Percentiles rank a stretch among this genome's conserved stretches.
phyloP scores from a whole-genome alignment of 92 coral and sea anemone species.

The Epizoanthus illoricatus region DNA sequence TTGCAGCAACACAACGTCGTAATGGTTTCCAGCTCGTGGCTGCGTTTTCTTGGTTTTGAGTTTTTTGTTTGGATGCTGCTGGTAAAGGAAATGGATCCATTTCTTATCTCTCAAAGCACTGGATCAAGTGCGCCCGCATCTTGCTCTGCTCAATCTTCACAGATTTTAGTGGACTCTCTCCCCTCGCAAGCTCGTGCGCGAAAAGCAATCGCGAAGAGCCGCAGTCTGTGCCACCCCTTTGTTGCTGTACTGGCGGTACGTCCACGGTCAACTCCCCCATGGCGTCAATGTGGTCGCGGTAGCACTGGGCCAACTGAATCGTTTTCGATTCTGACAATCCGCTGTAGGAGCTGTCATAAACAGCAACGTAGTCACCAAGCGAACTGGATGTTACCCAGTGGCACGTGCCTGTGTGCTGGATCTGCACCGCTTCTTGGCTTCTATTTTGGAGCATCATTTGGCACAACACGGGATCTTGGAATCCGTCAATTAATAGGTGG shows the following conservation, averaged over 20 bases:
- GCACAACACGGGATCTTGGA: constrained; percentile 44
- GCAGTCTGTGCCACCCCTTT: constrained; percentile 29
- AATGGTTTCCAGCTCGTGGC: no score
- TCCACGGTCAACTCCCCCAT: constrained; percentile 39
- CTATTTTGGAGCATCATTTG: constrained; percentile 15
- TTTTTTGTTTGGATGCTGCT: no score
- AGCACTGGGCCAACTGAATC: constrained; percentile 40
- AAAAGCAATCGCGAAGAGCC: constrained; percentile 42
- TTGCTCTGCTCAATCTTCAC: constrained; percentile 33
- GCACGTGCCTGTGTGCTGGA: constrained; percentile 32
- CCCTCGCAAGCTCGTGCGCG: constrained; percentile 52
- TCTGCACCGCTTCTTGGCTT: constrained; percentile 38
- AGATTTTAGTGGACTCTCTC: constrained; percentile 10
- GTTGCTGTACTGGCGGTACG: constrained; percentile 24
- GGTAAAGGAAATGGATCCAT: constrained; percentile 17
- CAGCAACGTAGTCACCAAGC: constrained; percentile 32
- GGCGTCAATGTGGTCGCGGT: constrained; percentile 20
- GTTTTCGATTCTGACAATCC: constrained; percentile 24
- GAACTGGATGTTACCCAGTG: constrained; percentile 49
- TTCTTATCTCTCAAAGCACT: constrained; percentile 33
- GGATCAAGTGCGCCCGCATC: constrained; percentile 30
- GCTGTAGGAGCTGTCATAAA: constrained; percentile 38
- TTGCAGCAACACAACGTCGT: no score
- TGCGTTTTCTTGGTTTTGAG: no score
- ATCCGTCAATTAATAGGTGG: constrained; percentile 19